Conservation (phyloP, 2,797 vertebrate genomes). For the Eidolon dupreanum region DNA sequence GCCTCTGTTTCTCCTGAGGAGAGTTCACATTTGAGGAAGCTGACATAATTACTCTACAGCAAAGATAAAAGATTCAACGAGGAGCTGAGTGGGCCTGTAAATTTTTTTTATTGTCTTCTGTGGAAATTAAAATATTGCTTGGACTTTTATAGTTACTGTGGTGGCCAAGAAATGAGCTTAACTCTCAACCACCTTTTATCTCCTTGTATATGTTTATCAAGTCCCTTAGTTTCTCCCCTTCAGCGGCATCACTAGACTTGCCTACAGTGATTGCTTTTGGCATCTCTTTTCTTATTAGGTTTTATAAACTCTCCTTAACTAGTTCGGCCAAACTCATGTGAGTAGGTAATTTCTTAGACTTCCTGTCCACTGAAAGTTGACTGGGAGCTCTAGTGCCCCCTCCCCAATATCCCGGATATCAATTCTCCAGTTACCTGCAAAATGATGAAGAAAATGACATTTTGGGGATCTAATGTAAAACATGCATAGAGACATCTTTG, state of each 20-base stretch:
- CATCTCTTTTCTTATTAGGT: not conserved
- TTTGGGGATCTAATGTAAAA: not conserved
- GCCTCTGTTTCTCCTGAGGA: not conserved
- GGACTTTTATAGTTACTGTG: not conserved
- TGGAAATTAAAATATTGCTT: not conserved
- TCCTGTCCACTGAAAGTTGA: not conserved
- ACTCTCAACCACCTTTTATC: not conserved
- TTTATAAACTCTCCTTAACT: not conserved
- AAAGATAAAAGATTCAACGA: not conserved
- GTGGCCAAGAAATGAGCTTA: not conserved
- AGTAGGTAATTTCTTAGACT: not conserved
- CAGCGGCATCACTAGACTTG: not conserved
- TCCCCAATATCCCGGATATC: not conserved
- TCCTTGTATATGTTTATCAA: not conserved
- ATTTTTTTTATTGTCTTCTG: not conserved
- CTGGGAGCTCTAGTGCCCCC: not conserved
- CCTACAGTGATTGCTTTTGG: not conserved
- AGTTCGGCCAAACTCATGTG: not conserved
- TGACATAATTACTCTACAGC: not conserved
- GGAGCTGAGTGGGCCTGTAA: not conserved
- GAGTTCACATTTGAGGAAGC: not conserved
- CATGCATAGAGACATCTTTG: not conserved
- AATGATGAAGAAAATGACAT: not conserved
- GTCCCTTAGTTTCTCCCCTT: not conserved
- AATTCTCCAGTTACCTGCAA: not conserved